A percentile compares a stretch with the other conserved stretches of the same genome.
phyloP scores from a whole-genome alignment of 2,888 invertebrate genomes.

The Mamestra brassicae region DNA sequence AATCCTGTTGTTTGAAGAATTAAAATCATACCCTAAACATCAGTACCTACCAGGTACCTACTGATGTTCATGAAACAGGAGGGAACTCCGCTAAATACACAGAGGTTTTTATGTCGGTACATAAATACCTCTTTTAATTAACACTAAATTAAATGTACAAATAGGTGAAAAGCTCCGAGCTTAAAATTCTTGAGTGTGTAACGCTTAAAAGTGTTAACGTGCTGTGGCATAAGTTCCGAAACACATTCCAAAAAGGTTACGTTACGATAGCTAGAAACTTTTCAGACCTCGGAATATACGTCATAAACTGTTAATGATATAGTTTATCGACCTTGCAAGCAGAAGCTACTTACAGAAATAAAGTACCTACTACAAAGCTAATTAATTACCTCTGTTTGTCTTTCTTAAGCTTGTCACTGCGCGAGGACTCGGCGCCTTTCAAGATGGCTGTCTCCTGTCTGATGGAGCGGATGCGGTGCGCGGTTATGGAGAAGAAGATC shows the following conservation, averaged over 20 bases:
- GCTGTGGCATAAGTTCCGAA: too few relatives aligned
- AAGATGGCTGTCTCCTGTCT: constrained; percentile 93
- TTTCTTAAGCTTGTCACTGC: constrained; percentile 90
- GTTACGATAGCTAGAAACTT: background rate
- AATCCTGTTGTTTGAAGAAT: background rate
- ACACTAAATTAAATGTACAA: too few relatives aligned
- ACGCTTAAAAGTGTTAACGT: background rate
- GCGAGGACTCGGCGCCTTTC: constrained; percentile 92
- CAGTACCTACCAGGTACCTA: background rate
- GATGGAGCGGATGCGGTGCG: constrained; percentile 92
- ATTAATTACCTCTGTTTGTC: constrained; percentile 90
- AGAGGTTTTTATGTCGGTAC: background rate
- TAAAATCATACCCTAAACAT: background rate
- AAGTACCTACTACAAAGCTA: constrained; percentile 3
- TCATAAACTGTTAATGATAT: constrained; percentile 3
- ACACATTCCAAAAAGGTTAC: background rate
- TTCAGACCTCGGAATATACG: background rate
- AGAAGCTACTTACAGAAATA: background rate
- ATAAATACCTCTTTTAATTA: background rate
- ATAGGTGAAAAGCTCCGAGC: too few relatives aligned
- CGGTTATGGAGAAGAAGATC: constrained; percentile 93
- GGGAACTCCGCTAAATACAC: too few relatives aligned
- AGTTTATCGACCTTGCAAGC: constrained; percentile 4
- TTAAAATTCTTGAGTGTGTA: background rate
- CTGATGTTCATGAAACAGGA: background rate